Evolutionary conservation across 2,113 vertebrate species (phyloP).

Genomic region (Grus americana): DNA sequence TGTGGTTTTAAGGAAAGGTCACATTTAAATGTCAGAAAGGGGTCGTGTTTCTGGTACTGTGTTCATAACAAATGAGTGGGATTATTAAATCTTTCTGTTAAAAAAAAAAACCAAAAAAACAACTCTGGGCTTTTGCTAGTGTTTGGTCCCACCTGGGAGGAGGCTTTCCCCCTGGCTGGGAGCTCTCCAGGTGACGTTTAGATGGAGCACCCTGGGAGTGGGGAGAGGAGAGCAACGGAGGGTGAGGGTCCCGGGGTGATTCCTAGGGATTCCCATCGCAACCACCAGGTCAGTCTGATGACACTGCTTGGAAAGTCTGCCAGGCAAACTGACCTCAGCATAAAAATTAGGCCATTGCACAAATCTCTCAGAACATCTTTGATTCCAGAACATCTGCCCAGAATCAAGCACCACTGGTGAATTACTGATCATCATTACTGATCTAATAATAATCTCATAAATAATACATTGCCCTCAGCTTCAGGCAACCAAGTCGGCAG

Average conservation of each 20-base stretch:
- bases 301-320: not conserved
- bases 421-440: slow-evolving; percentile 42
- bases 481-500: slow-evolving; percentile 18
- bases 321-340: not conserved
- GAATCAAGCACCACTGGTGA: slow-evolving; percentile 34
- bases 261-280: not conserved
- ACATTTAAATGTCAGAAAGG: slow-evolving; percentile 41
- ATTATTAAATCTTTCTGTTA: not conserved
- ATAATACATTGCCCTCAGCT: not conserved
- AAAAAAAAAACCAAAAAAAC: not conserved
- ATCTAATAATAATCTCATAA: slow-evolving; percentile 49
- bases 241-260: not conserved
- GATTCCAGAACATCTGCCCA: slow-evolving; percentile 46
- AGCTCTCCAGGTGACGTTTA: not conserved
- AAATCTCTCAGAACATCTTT: not conserved
- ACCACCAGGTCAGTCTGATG: not conserved
- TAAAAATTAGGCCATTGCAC: not conserved
- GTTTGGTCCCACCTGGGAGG: not conserved
- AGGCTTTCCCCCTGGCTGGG: not conserved
- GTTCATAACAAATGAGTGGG: not conserved
- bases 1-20: slow-evolving; percentile 1
- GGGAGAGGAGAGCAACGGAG: not conserved
- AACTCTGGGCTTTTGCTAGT: not conserved
- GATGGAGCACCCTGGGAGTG: not conserved
- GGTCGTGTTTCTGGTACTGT: not conserved